Evolutionary conservation across 2,797 vertebrate species (phyloP).

Genomic region (Hapalemur alaotrensis): DNA sequence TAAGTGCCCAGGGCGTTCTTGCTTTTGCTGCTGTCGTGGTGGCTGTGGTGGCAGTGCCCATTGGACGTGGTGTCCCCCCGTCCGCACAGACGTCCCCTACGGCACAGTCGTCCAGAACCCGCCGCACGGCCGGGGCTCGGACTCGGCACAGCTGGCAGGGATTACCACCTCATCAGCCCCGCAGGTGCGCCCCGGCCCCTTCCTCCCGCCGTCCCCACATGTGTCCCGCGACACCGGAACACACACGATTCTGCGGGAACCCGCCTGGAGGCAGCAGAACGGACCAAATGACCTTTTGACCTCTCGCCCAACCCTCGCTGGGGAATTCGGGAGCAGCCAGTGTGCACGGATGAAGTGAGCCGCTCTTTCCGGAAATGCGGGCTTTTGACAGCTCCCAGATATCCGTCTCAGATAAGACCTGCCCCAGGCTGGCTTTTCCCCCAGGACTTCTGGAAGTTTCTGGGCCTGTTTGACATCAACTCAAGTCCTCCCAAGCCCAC

Average conservation of each 20-base stretch:
- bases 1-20: rapidly evolving
- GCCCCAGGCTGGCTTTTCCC: not conserved
- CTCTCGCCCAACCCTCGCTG: not conserved
- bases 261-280: not conserved
- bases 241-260: not conserved
- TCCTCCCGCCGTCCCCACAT: not conserved
- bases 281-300: not conserved
- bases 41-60: not conserved
- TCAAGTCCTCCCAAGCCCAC: not conserved
- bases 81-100: not conserved
- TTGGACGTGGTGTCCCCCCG: rapidly evolving
- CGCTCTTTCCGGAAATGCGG: not conserved
- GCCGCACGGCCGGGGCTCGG: not conserved
- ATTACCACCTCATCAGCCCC: not conserved
- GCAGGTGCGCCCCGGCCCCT: not conserved
- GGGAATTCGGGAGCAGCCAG: not conserved
- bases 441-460: not conserved
- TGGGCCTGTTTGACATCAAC: conserved; percentile 52
- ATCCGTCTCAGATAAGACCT: conserved; percentile 24
- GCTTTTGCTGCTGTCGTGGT: not conserved
- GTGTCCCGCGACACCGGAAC: not conserved
- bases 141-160: not conserved
- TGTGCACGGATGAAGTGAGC: not conserved
- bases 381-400: not conserved
- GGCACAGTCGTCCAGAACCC: rapidly evolving